Evolutionary conservation across 2,888 invertebrate genomes (phyloP), one percentile per base, ranked within the genome.

Genomic region (Lasiommata megera): DNA sequence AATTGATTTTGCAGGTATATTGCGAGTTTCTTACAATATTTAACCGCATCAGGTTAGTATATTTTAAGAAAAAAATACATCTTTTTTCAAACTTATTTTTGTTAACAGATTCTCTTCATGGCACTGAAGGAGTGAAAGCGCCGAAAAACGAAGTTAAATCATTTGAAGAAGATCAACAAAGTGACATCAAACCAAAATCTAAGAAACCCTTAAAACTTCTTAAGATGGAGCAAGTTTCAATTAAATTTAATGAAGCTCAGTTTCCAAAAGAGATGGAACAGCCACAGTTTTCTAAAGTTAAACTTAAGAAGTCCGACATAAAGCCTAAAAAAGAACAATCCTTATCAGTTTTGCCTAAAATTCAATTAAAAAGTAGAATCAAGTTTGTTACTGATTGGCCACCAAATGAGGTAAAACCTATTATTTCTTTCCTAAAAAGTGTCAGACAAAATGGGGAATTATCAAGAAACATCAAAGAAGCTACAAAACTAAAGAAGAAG

Each of bases 351-450:
- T 79, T 95, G 55, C 95, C 94, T 0, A 94, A 94, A 77, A 88
- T 94, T 52, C 91, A 94, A 71, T 81, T 96, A 0, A 95, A 94
- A 71, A 95, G 95, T 75, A 92, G 94, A 65, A 94, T 96, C n/a
- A 91, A 84, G 40, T 92, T 91, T 67, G 67, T 91, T 28, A 79
- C 88, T 43, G 93, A 94, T 55, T 95, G 93, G 88, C 93, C 94
- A 12, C 93, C 95, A 1, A 79, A 89, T 62, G 82, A 91, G 56
- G 70, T 92, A 6, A 82, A 88, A 64, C 93, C 93, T 0, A 73
- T 87, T 28, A 77, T 94, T 7, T 87, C 91, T 3, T 79, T 82
- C 52, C 76, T 94, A 59, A 92, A 92, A 58, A 92, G 92, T 44
- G 68, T 92, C 1, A 92, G 91, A 68, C 92, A 93, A 69, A 92